A percentile compares a stretch with the other conserved stretches of the same genome.
phyloP scores from a whole-genome alignment of 2,888 invertebrate genomes.

The Corbicula japonica region DNA sequence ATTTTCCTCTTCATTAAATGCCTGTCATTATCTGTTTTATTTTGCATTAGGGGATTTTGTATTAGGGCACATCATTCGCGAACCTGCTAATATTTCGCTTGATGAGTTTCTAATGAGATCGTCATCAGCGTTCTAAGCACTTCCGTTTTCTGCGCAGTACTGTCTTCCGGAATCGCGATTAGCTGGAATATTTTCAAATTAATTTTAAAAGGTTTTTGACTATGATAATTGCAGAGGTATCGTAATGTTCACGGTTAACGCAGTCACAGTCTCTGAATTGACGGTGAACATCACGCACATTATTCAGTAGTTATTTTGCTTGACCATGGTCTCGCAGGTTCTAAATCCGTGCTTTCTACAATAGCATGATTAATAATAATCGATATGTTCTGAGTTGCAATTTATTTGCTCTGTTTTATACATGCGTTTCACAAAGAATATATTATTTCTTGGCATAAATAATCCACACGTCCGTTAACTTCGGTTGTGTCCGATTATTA shows the following conservation, averaged over 20 bases:
- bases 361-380: too few relatives aligned
- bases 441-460: too few relatives aligned
- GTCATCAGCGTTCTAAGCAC: slow-evolving; percentile 54
- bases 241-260: not conserved
- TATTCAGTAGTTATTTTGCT: too few relatives aligned
- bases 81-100: slow-evolving; percentile 51
- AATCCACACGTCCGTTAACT: too few relatives aligned
- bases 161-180: slow-evolving; percentile 40
- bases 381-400: too few relatives aligned
- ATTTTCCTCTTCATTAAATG: slow-evolving; percentile 52
- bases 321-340: too few relatives aligned
- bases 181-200: slow-evolving; percentile 42
- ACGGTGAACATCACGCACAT: too few relatives aligned
- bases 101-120: slow-evolving; percentile 57
- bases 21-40: slow-evolving; percentile 52
- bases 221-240: slow-evolving; percentile 18
- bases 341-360: too few relatives aligned
- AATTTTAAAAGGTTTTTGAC: slow-evolving; percentile 59
- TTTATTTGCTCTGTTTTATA: too few relatives aligned
- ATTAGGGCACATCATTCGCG: slow-evolving; percentile 54
- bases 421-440: too few relatives aligned
- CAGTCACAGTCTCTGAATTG: too few relatives aligned
- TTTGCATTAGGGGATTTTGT: slow-evolving; percentile 32
- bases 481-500: too few relatives aligned
- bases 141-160: slow-evolving; percentile 60